Evolutionary conservation across 2,113 vertebrate species (phyloP), one percentile per base, ranked within the genome.

Genomic region (Petrocephalus zakoni): DNA sequence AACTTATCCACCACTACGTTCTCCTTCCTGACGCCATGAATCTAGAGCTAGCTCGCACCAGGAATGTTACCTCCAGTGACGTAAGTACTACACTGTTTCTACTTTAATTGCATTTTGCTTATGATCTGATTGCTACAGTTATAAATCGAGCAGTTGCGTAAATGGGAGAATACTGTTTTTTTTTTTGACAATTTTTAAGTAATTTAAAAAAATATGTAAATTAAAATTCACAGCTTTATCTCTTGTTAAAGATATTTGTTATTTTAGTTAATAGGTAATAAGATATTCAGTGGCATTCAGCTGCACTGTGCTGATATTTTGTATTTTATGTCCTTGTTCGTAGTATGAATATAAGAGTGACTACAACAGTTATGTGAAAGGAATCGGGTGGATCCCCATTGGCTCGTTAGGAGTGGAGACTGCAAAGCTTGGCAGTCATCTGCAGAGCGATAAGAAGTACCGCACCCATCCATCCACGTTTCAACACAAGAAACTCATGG

Each of bases 261-360:
- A 49, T 49, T 49, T 8, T 49, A 4, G 5, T 49, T 49, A 49
- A 49, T 49, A 49, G 47, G 47, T 49, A 49, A 55, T 55, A 9
- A 9, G 53, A 55, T 55, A 1, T 55, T 55, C 53, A 55, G 53
- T 55, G 53, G 13, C 53, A 55, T 55, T 55, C 53, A 55, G 53
- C 53, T 55, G 53, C 53, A 55, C 17, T 6, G 53, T 78, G 25
- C 6, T 42, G 34, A 78, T 42, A 78, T 78, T 53, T 72, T 15
- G 10, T 89, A 25, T 82, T 47, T 21, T 58, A 52, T 85, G 29
- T 52, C 61, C 34, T 6, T 64, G 9, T 72, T 86, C 75, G 75
- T 89, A 98, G 97, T 96, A 94, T 72, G 91, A 96, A 2, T 99
- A 99, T 93, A 99, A 98, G 92, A 94, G 95, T 2, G 98, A 99